These are phyloP conservation scores for Cairina moschata DNA, from an alignment of 2,113 vertebrate species.

Conservation along the genomic window DNA sequence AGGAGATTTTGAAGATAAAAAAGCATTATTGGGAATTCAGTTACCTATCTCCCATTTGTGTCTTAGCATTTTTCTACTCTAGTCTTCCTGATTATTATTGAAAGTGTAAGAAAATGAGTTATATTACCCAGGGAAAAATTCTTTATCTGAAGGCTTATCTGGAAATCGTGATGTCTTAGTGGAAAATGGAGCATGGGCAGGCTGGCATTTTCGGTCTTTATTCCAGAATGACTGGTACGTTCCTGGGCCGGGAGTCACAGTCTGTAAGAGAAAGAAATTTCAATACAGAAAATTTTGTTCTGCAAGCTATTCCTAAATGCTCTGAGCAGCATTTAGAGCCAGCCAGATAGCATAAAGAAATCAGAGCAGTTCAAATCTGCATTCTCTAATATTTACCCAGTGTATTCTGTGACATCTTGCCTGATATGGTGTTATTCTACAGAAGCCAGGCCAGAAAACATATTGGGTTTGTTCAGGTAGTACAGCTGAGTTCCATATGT, in stretches of 20 bases:
- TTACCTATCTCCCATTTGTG: not conserved
- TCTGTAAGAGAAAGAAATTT: slow-evolving; percentile 56
- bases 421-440: not conserved
- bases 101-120: not conserved
- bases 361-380: not conserved
- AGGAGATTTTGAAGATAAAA: not conserved
- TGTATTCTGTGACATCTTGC: not conserved
- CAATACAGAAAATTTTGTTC: not conserved
- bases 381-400: not conserved
- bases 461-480: not conserved
- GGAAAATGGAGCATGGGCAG: slow-evolving; percentile 77
- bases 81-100: not conserved
- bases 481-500: not conserved
- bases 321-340: not conserved
- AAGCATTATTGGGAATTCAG: not conserved
- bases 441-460: not conserved
- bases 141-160: not conserved
- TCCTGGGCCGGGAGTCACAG: slow-evolving; percentile 71
- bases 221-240: slow-evolving; percentile 73
- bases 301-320: not conserved
- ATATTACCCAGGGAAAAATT: slow-evolving; percentile 79
- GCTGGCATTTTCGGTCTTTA: slow-evolving; percentile 13
- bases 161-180: slow-evolving; percentile 67
- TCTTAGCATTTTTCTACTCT: not conserved
- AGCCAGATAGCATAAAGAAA: not conserved